Evolutionary conservation across 37 sponge, comb jelly and placozoan species (phyloP).

Genomic region (Mnemiopsis leidyi): DNA sequence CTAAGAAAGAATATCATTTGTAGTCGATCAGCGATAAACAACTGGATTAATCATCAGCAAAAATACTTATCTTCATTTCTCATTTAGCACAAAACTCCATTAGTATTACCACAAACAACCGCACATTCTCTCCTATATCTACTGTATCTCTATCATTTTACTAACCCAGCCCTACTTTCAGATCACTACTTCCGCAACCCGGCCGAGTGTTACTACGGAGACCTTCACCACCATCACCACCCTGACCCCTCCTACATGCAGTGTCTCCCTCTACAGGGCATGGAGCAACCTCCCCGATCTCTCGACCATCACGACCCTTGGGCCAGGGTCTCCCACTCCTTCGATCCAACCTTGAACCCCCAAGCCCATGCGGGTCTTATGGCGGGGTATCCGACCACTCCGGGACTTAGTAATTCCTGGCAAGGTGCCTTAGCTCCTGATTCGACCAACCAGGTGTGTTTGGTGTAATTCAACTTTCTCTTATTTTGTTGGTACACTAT

Average conservation of each 20-base stretch:
- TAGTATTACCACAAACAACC: no score
- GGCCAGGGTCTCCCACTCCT: slow-evolving; percentile 25
- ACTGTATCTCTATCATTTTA: no score
- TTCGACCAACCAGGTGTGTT: slow-evolving; percentile 11
- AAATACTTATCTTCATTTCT: no score
- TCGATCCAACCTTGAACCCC: background rate
- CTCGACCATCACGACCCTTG: slow-evolving; percentile 40
- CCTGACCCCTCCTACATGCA: slow-evolving; percentile 9
- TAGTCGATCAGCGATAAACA: no score
- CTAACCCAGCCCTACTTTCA: background rate
- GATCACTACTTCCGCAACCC: slow-evolving; percentile 32
- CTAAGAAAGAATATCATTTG: no score
- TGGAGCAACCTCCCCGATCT: background rate
- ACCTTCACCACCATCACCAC: slow-evolving; percentile 32
- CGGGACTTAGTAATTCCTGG: background rate
- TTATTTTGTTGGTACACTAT: no score
- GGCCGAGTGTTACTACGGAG: background rate
- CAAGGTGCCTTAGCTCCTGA: background rate
- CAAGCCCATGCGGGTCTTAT: background rate
- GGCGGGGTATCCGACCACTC: background rate
- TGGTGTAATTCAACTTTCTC: no score
- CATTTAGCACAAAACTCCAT: no score
- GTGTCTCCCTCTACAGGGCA: background rate
- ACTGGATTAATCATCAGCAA: no score
- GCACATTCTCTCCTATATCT: no score